Evolutionary conservation across 2,113 vertebrate species (phyloP), one percentile per base, ranked within the genome.

Genomic region (Sterna hirundo): DNA sequence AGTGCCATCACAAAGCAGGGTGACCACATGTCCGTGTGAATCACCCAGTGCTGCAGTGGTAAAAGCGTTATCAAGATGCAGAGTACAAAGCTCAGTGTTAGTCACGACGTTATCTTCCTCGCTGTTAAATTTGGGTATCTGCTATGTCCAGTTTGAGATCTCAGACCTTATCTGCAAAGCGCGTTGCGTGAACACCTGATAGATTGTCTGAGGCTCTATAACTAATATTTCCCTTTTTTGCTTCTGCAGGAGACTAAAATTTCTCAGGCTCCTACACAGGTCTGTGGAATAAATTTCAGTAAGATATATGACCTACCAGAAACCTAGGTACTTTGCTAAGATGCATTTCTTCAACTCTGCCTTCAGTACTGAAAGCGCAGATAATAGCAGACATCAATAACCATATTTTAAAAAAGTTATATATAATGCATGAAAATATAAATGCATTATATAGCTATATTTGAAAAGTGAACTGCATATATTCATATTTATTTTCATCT

Each of bases 401-500:
- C 15, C 8, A 12, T 27, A 26, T 64, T 68, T 65, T 86, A 2
- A 19, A 76, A 52, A 78, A 61, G 21, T 54, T 77, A 71, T 44
- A n/a, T 66, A 21, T 85, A 89, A 71, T 44, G 14, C 46, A 61
- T 90, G 82, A 61, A 88, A 90, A 38, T 49, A 77, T 77, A 92
- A 86, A 83, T 74, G 81, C 32, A 80, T 93, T 91, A 83, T 83
- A 38, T 61, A 70, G 81, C 84, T 96, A 65, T 93, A 81, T 94
- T 93, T 83, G 82, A 90, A 79, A 85, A 86, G 17, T 21, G 27
- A 94, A n/a, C 29, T 15, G 49, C 78, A 78, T 81, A 74, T 66
- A 88, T 93, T 88, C 9, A 20, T 88, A 74, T 88, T 93, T 86
- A 66, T 91, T 91, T 91, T 89, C 38, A 80, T 83, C 78, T 80